Base-by-base conservation (phyloP, 2,797 vertebrate species). In the Lepus oiostolus region DNA sequence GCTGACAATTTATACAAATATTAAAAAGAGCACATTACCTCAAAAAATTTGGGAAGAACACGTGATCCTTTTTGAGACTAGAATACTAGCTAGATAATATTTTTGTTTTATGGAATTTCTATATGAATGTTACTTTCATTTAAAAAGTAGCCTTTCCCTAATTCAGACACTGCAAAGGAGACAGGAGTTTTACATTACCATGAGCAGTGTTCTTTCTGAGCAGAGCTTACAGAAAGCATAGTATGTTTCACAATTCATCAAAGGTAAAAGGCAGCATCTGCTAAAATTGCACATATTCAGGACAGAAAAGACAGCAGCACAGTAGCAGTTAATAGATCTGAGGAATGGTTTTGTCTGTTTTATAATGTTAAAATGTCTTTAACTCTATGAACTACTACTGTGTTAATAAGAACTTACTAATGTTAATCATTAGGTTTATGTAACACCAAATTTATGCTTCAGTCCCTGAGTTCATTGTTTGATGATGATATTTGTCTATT, bases 41-140 rank as follows among this genome's bases (percentile, higher is more conserved):
- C 42, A 74, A 9, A 67, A 74, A 90, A 13, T 70, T 81, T 85
- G 0, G 9, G 21, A 90, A 80, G 35, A 13, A 80, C 11, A 75
- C 62, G 24, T n/a, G 19, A 88, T 52, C 60, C 4, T 28, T 63
- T 80, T 71, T 12, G 8, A 94, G 71, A 8, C 11, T 50, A 68
- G 35, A 38, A 75, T 85, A 92, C 85, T 95, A 95, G 88, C 71
- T 93, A 60, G 58, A 28, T 63, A 42, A 30, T 63, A 35, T 70
- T 52, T 38, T 85, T 94, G 7, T 84, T 5, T 63, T 7, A 67
- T 47, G 9, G 5, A 91, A 95, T 74, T 75, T 19, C 30, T 88
- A 0, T 35, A 1, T 83, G 30, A 63, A n/a, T 91, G 38, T 81
- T 83, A 87, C 3, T 72, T 68, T 16, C 58, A n/a, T 63, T 84